Evolutionary conservation across 53 echinoderm and acorn worm species (phyloP).

Genomic region (Apostichopus leukothele): DNA sequence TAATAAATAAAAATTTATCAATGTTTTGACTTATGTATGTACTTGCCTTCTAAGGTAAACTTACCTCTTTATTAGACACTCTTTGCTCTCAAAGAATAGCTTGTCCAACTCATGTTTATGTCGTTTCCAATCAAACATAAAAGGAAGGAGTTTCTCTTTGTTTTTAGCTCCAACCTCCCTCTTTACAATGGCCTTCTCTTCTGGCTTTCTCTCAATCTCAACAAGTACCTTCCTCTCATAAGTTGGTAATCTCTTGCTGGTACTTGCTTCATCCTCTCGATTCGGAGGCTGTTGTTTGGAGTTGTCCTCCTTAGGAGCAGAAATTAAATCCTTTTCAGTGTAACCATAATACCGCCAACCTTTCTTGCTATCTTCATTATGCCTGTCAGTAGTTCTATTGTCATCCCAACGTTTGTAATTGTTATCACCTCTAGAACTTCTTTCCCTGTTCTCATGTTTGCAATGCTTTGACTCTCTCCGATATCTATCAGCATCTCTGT

Average conservation of each 20-base stretch:
- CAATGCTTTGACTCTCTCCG: neutral
- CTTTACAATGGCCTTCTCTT: neutral
- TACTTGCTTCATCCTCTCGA: neutral
- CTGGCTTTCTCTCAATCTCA: neutral
- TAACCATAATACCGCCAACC: conserved; percentile 81
- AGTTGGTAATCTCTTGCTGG: neutral
- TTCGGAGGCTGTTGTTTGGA: neutral
- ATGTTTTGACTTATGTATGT: too few species aligned
- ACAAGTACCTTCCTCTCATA: neutral
- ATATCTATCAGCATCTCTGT: neutral
- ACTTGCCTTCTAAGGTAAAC: neutral
- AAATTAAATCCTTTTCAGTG: conserved; percentile 65
- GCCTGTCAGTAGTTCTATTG: neutral
- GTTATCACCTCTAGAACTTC: neutral
- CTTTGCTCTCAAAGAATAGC: conserved; percentile 68
- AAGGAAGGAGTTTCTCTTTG: neutral
- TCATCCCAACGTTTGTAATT: neutral
- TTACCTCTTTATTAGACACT: conserved; percentile 35
- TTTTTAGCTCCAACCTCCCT: neutral
- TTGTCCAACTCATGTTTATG: conserved; percentile 79
- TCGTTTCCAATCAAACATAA: conserved; percentile 80
- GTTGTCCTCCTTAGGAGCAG: neutral
- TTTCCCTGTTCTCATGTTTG: neutral
- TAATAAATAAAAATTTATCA: too few species aligned
- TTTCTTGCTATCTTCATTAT: neutral